Evolutionary conservation across 1,140 invertebrate species (phyloP), one percentile per base, ranked within the genome.

Genomic region (Octopus bimaculoides): DNA sequence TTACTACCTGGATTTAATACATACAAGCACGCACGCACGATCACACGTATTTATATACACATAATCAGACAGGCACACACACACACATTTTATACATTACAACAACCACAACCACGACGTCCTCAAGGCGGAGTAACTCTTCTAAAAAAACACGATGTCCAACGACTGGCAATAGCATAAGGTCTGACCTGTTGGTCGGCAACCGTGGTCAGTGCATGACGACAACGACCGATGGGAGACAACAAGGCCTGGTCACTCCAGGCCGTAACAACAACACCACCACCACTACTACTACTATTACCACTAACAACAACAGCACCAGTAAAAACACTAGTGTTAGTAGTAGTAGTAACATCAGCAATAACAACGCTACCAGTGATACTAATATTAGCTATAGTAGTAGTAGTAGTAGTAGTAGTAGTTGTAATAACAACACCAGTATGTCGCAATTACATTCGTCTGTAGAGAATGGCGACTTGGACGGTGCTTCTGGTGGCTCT

Each of bases 91-190:
- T 41, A 41, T 41, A 41, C 26, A 41, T 41, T 41, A 41, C 26
- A 41, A 41, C 26, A 41, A 41, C 26, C 26, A 41, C 26, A 41
- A 41, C 26, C 26, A 41, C 26, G 26, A 41, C 26, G 26, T 41
- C 26, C 26, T 41, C 26, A 41, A 41, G 26, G 26, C 26, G 26
- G 26, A 41, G 26, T 41, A 41, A 41, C 26, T 41, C 26, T 41
- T 41, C 26, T 41, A 41, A 41, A 41, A 41, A 41, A 41, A 41
- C 26, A 41, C 66, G 66, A 75, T 75, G 74, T 52, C 74, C 74
- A 4, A 75, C 52, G 74, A 75, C 74, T n/a, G 74, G 74, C 41
- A 53, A 75, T 75, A 75, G 52, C 74, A 75, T 75, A 52, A 52
- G 52, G 52, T 75, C 74, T 14, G 74, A 75, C 41, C 74, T 75